Evolutionary conservation across 2,113 vertebrate genomes (phyloP).

Genomic region (Syrmaticus mikado): DNA sequence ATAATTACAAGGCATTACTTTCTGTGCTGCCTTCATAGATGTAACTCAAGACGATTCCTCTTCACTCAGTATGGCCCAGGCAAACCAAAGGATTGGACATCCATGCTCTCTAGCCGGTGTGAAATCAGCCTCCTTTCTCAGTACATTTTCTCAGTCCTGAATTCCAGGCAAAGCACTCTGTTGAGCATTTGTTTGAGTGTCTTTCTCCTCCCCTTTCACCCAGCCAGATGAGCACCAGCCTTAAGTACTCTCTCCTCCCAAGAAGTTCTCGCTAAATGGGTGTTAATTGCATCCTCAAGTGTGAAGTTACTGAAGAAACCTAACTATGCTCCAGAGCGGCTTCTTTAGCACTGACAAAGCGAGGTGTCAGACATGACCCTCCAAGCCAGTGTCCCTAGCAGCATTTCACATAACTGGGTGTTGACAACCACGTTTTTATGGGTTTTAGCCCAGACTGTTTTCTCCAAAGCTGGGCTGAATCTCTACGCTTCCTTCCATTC

Average conservation of each 20-base stretch:
- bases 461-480: not conserved
- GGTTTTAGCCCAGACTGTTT: not conserved
- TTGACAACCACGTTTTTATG: not conserved
- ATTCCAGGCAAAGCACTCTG: not conserved
- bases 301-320: not conserved
- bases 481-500: not conserved
- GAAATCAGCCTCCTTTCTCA: not conserved
- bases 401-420: not conserved
- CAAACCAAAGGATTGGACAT: no score
- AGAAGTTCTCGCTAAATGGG: not conserved
- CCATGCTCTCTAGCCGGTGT: not conserved
- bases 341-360: not conserved
- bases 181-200: not conserved
- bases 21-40: no score
- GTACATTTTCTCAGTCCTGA: not conserved
- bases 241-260: not conserved
- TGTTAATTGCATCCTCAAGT: not conserved
- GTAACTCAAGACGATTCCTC: no score
- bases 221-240: not conserved
- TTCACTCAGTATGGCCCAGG: no score
- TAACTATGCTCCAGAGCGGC: not conserved
- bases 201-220: not conserved
- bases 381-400: not conserved
- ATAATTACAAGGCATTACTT: no score
- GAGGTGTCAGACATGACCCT: constrained; percentile 31